Evolutionary conservation across 2,113 vertebrate species (phyloP).

Genomic region (Leucoraja erinaceus): DNA sequence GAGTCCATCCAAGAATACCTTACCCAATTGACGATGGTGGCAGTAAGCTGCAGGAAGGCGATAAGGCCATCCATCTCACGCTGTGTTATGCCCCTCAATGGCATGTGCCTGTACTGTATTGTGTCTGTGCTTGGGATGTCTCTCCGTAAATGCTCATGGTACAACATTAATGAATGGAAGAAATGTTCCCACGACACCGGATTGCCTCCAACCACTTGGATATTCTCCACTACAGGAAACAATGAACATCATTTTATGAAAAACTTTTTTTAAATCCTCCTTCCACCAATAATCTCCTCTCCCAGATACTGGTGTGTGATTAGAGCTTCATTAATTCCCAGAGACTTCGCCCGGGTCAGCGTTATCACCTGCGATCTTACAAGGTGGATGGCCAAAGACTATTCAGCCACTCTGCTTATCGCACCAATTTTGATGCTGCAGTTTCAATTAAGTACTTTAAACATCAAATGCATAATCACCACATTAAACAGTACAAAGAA

Average conservation of each 20-base stretch:
- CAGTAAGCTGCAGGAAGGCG: constrained; percentile 82
- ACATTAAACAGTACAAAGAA: background rate
- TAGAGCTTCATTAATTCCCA: background rate
- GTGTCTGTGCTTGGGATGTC: constrained; percentile 83
- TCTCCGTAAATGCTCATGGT: constrained; percentile 86
- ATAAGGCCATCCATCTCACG: constrained; percentile 88
- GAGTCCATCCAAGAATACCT: background rate
- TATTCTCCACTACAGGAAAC: constrained; percentile 72
- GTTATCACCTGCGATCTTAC: background rate
- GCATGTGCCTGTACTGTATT: constrained; percentile 81
- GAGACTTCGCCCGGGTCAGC: background rate
- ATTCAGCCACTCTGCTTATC: background rate
- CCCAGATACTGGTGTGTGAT: background rate
- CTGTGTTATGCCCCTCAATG: constrained; percentile 88
- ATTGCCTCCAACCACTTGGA: constrained; percentile 80
- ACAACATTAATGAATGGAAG: constrained; percentile 92
- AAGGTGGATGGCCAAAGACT: background rate
- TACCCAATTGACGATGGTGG: constrained; percentile 87
- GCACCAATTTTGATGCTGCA: background rate
- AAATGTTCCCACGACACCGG: constrained; percentile 97
- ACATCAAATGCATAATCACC: background rate
- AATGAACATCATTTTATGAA: background rate
- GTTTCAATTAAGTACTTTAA: background rate
- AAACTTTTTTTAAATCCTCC: background rate
- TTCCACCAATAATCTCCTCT: background rate